Conservation (phyloP, 1,140 invertebrate genomes). For the Thaumatotibia leucotreta region DNA sequence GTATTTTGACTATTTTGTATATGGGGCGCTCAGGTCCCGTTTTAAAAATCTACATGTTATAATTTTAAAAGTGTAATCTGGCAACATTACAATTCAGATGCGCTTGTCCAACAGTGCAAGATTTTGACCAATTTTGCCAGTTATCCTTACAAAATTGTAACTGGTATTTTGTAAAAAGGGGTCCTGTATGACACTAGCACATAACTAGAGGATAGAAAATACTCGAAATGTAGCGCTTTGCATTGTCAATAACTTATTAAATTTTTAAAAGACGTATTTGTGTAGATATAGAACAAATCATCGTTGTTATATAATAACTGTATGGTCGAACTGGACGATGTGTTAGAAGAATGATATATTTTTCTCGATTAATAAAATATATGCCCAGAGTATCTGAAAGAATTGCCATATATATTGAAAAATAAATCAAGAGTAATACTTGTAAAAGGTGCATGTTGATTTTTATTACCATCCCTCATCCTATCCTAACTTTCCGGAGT, state of each 20-base stretch:
- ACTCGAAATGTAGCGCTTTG: constrained; percentile 10
- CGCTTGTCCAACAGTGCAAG: too few species aligned
- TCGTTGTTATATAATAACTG: constrained; percentile 56
- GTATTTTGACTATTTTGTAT: too few species aligned
- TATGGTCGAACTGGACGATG: constrained; percentile 51
- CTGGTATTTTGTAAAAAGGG: not conserved
- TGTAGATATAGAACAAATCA: constrained; percentile 42
- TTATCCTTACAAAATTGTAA: too few species aligned
- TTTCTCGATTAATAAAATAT: constrained; percentile 54
- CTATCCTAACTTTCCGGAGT: constrained; percentile 21
- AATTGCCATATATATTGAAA: constrained; percentile 49
- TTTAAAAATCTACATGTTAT: too few species aligned
- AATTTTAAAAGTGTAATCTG: too few species aligned
- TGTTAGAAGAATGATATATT: constrained; percentile 51
- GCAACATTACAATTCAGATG: too few species aligned
- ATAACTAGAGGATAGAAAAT: not conserved
- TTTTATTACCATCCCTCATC: constrained; percentile 46
- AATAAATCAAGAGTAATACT: constrained; percentile 43
- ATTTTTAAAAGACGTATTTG: constrained; percentile 48
- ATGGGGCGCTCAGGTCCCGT: too few species aligned
- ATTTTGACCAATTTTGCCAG: too few species aligned
- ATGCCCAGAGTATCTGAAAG: constrained; percentile 32
- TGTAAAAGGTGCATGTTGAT: constrained; percentile 61
- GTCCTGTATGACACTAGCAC: not conserved
- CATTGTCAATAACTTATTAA: constrained; percentile 4